These are phyloP conservation scores for Macrotis lagotis DNA, from an alignment of 2,113 vertebrate species.

Conservation along the genomic window DNA sequence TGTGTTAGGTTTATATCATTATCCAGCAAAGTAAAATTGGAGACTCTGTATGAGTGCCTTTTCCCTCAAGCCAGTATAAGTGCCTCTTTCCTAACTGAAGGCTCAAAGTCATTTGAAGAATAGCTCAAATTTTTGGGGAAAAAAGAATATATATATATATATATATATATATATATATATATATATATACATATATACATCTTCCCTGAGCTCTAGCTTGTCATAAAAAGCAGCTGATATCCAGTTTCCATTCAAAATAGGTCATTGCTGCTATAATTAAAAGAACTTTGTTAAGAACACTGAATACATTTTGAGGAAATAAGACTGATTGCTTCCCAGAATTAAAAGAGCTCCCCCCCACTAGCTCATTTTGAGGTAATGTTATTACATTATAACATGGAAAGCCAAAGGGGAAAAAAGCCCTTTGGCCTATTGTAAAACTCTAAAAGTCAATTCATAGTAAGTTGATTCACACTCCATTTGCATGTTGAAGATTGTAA, in stretches of 20 bases:
- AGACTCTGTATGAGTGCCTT: constrained; percentile 53
- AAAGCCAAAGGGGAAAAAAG: neutral
- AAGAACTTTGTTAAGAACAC: constrained; percentile 22
- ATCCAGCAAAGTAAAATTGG: constrained; percentile 67
- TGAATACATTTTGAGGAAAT: constrained; percentile 58
- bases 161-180: too few species aligned
- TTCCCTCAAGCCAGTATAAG: neutral
- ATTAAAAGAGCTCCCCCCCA: constrained; percentile 43
- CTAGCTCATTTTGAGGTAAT: constrained; percentile 28
- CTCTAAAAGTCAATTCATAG: neutral
- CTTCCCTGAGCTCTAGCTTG: constrained; percentile 56
- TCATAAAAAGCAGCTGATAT: constrained; percentile 9
- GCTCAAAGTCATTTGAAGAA: constrained; percentile 69
- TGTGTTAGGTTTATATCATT: constrained; percentile 50
- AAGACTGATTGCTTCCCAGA: constrained; percentile 55
- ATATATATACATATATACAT: neutral
- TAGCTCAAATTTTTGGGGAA: constrained; percentile 59
- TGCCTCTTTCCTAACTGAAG: constrained; percentile 55
- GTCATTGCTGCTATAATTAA: constrained; percentile 56
- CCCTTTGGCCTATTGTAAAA: neutral
- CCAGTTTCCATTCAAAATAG: constrained; percentile 61
- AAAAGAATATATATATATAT: neutral
- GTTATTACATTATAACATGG: neutral
- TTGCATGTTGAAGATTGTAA: neutral
- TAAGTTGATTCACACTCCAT: neutral